These are phyloP conservation scores for Tragopan temminckii DNA, from an alignment of 2,797 vertebrate species.

Conservation along the genomic window DNA sequence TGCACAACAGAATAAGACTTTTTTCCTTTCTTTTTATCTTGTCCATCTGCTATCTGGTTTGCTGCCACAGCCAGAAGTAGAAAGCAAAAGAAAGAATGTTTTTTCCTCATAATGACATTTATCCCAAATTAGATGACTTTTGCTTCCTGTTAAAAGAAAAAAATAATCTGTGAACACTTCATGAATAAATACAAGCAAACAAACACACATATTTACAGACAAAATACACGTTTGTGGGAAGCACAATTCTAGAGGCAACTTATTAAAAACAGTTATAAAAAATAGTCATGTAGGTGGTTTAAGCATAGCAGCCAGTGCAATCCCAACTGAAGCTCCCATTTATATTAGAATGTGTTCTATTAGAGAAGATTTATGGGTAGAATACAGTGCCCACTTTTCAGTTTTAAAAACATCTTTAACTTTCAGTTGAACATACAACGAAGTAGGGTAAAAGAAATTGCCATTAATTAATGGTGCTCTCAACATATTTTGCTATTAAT, in stretches of 20 bases:
- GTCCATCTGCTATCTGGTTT: constrained; percentile 72
- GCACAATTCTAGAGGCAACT: not conserved
- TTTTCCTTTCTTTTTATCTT: constrained; percentile 80
- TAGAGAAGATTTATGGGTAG: not conserved
- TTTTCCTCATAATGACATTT: constrained; percentile 82
- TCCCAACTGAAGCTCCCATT: not conserved
- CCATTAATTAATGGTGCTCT: not conserved
- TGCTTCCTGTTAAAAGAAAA: constrained; percentile 38
- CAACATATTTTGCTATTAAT: not conserved
- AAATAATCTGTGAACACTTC: not conserved
- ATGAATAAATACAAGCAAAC: not conserved
- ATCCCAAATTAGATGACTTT: constrained; percentile 60
- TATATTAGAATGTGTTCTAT: not conserved
- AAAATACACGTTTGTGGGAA: not conserved
- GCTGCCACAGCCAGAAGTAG: constrained; percentile 79
- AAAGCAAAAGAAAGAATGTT: constrained; percentile 71
- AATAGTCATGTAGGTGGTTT: not conserved
- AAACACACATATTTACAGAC: not conserved
- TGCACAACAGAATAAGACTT: constrained; percentile 75
- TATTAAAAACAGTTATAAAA: not conserved
- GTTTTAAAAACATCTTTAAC: not conserved
- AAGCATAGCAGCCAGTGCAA: not conserved
- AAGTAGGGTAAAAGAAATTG: not conserved
- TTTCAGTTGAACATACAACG: not conserved
- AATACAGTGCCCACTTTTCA: not conserved